Percentiles rank a stretch among this genome's conserved stretches.
Evolutionary conservation across 2,888 invertebrate species (phyloP).

Genomic region (Drosophila lacicola): DNA sequence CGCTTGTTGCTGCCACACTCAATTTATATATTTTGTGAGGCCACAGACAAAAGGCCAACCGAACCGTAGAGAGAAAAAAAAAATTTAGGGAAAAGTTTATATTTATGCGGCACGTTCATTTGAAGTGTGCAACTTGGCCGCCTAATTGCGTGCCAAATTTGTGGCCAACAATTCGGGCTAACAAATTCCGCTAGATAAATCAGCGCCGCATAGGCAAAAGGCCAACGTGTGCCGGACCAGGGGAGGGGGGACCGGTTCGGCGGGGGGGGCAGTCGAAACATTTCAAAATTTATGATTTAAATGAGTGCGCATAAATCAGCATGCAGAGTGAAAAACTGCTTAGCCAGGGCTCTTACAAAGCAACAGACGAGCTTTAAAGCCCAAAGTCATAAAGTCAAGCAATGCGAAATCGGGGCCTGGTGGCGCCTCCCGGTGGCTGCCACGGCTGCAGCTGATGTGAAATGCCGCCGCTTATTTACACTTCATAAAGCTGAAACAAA

Average conservation of each 20-base stretch:
- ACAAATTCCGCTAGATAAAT: constrained; percentile 71
- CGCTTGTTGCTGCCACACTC: constrained; percentile 58
- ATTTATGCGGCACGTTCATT: constrained; percentile 57
- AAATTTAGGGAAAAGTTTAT: constrained; percentile 52
- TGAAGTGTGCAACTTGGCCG: constrained; percentile 29
- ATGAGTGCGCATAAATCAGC: constrained; percentile 76
- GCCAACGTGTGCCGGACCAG: constrained; percentile 6
- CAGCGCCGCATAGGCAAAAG: constrained; percentile 34
- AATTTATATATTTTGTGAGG: constrained; percentile 48
- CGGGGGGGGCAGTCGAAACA: constrained; percentile 6
- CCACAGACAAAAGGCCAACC: constrained; percentile 20
- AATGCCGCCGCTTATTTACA: constrained; percentile 75
- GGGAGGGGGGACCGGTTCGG: constrained; percentile 5
- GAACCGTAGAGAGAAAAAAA: constrained; percentile 35
- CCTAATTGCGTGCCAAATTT: constrained; percentile 76
- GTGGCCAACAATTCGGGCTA: constrained; percentile 43
- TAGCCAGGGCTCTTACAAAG: constrained; percentile 8
- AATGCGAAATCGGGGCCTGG: neutral
- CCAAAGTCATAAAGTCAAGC: constrained; percentile 40
- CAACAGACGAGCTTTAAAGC: constrained; percentile 28
- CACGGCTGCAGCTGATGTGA: constrained; percentile 46
- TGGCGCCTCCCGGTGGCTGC: neutral
- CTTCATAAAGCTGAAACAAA: constrained; percentile 69
- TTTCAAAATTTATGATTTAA: constrained; percentile 75
- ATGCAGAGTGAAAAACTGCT: constrained; percentile 60